Base-by-base conservation (phyloP, 2,888 invertebrate species). In the Acronicta psi region DNA sequence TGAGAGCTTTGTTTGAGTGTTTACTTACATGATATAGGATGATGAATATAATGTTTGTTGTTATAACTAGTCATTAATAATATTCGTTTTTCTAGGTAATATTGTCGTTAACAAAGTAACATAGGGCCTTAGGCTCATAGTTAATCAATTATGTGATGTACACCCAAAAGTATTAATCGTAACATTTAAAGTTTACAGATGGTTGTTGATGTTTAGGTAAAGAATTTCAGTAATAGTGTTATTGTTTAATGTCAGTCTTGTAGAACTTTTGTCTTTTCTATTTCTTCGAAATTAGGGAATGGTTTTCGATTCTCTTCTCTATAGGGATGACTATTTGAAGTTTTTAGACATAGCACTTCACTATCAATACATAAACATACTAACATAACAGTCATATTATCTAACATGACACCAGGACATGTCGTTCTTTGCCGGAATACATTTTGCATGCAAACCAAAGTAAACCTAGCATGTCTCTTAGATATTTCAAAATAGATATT, bases 181-280 rank as follows among this genome's bases (percentile, higher is more conserved):
- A 88, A 84, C 69, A 85, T 91, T 90, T 88, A 80, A 91, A 89
- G 88, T 91, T 92, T 89, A 88, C 93, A 94, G 93, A 92, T 91
- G 91, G 91, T 93, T 92, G 88, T 92, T 92, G 87, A 90, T 92
- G 86, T 88, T 90, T 93, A 90, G 93, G 93, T 93, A 91, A 89
- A 89, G 75, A 82, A 80, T 86, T 87, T 85, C 78, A 85, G 85
- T 90, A 87, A 84, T 84, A 86, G 90, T n/a, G 83, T 84, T 77
- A 75, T 79, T 77, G 54, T 78, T 74, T 71, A 73, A 42, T 58
- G 53, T 73, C 55, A 60, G 73, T 73, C 72, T 66, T 71, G 77
- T 84, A 83, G 81, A 65, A 66, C 58, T 73, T 77, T 69, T 75
- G 64, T 80, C 69, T 73, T 75, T 81, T 76, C 74, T 80, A 73